These are phyloP conservation scores for Micropterix aruncella DNA, from an alignment of 2,888 invertebrate genomes.

Conservation along the genomic window DNA sequence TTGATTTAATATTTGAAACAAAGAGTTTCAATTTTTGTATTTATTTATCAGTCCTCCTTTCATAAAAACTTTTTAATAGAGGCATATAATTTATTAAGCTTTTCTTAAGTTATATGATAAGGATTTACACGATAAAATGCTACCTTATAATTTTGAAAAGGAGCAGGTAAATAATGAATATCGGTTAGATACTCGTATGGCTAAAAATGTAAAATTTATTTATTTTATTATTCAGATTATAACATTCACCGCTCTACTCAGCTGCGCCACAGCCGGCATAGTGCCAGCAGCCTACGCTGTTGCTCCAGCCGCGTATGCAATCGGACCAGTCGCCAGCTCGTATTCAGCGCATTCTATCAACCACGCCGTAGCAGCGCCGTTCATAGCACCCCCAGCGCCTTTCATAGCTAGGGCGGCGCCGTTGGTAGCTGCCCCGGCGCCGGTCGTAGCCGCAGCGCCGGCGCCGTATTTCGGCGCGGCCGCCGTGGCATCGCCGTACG, in stretches of 20 bases:
- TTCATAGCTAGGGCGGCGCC: conserved; percentile 20
- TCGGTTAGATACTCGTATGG: background rate
- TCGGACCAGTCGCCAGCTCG: conserved; percentile 61
- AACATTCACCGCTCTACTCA: conserved; percentile 20
- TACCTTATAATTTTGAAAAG: too few species aligned
- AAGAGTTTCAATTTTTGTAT: too few species aligned
- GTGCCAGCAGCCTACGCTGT: conserved; percentile 22
- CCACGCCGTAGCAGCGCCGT: conserved; percentile 59
- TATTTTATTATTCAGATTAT: conserved; percentile 22
- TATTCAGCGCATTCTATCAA: conserved; percentile 63
- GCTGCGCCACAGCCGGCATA: conserved; percentile 22
- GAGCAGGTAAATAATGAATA: too few species aligned
- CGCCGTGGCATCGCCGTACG: conserved; percentile 14
- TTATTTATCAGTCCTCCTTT: too few species aligned
- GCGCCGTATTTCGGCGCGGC: conserved; percentile 14
- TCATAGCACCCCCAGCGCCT: conserved; percentile 25
- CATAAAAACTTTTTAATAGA: too few species aligned
- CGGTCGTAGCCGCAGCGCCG: conserved; percentile 19
- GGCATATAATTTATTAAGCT: too few species aligned
- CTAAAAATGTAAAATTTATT: conserved; percentile 1
- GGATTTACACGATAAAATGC: too few species aligned
- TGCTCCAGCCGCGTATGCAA: conserved; percentile 34
- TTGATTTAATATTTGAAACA: too few species aligned
- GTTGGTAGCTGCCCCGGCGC: conserved; percentile 20
- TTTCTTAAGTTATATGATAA: too few species aligned